Evolutionary conservation across 2,888 invertebrate species (phyloP).

Genomic region (Macrophya annulata): DNA sequence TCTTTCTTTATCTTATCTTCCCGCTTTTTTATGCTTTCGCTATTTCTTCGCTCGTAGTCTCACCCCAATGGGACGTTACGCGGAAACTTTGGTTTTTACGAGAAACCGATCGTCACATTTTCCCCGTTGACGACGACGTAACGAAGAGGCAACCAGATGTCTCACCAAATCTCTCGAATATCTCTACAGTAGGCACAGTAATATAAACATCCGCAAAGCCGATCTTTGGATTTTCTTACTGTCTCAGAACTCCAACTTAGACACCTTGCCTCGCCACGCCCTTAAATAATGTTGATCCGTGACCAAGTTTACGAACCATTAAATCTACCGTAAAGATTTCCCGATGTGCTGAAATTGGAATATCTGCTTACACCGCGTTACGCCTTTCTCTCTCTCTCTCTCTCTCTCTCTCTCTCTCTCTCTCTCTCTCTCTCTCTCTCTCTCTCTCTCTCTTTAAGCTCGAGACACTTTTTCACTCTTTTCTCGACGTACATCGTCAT

Average conservation of each 20-base stretch:
- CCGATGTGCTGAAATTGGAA: constrained; percentile 45
- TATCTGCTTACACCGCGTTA: constrained; percentile 42
- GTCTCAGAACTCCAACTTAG: not conserved
- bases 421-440: too few species aligned
- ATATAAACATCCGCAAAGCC: constrained; percentile 46
- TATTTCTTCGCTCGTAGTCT: constrained; percentile 34
- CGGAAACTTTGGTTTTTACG: constrained; percentile 47
- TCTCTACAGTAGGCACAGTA: constrained; percentile 18
- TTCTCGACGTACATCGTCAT: not conserved
- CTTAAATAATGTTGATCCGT: constrained; percentile 11
- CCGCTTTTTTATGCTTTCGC: not conserved
- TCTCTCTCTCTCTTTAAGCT: not conserved
- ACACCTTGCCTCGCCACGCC: not conserved
- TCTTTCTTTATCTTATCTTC: constrained; percentile 33
- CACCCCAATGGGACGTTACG: constrained; percentile 32
- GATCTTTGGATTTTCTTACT: constrained; percentile 11
- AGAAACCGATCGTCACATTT: constrained; percentile 53
- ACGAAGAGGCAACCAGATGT: constrained; percentile 51
- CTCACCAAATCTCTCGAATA: constrained; percentile 36
- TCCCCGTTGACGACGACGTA: constrained; percentile 50
- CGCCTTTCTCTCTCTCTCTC: not conserved
- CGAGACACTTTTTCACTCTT: constrained; percentile 23
- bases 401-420: too few species aligned
- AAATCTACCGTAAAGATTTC: constrained; percentile 44
- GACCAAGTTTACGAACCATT: constrained; percentile 50